Evolutionary conservation across 2,888 invertebrate genomes (phyloP).

Genomic region (Antheraea yamamai): DNA sequence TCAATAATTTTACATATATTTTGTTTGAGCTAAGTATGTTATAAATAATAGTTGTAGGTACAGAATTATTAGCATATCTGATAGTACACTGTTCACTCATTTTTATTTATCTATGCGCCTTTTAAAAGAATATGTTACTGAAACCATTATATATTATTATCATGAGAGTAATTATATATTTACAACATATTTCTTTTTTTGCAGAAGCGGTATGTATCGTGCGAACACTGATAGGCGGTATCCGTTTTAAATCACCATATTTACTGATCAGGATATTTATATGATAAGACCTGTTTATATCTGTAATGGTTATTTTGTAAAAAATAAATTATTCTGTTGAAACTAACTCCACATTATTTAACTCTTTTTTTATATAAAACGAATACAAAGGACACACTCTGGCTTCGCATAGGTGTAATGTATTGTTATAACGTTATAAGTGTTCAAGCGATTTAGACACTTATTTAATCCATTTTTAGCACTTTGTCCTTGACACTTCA

Average conservation of each 20-base stretch:
- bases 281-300: not conserved
- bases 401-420: too few relatives aligned
- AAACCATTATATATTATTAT: not conserved
- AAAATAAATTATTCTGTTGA: slow-evolving; percentile 2
- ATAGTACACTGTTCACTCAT: too few relatives aligned
- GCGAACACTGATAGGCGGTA: slow-evolving; percentile 43
- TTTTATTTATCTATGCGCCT: not conserved
- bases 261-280: not conserved
- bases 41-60: too few relatives aligned
- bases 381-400: too few relatives aligned
- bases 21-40: too few relatives aligned
- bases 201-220: slow-evolving; percentile 48
- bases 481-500: too few relatives aligned
- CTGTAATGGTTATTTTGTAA: not conserved
- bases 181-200: slow-evolving; percentile 24
- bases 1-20: not conserved
- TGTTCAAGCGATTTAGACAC: too few relatives aligned
- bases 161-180: not conserved
- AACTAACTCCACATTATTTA: not conserved
- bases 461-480: too few relatives aligned
- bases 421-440: too few relatives aligned
- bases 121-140: not conserved
- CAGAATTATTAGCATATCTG: too few relatives aligned
- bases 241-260: slow-evolving; percentile 41
- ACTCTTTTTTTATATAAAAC: not conserved